These are phyloP conservation scores for Mormyrops boulengeri DNA, from an alignment of 2,797 vertebrate genomes.

Conservation along the genomic window DNA sequence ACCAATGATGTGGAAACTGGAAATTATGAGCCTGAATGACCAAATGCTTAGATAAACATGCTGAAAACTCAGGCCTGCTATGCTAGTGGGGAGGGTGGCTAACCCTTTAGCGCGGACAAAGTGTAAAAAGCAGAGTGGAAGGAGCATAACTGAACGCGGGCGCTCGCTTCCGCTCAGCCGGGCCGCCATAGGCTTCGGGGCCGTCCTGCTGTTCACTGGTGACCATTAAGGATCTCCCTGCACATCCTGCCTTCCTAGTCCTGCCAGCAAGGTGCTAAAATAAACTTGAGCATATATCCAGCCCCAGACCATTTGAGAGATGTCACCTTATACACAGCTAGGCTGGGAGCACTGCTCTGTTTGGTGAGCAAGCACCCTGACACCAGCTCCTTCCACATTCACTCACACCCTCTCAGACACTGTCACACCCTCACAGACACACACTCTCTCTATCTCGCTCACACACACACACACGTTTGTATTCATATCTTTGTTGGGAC, in stretches of 20 bases:
- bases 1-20: background rate
- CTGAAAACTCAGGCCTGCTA: background rate
- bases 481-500: too few species aligned
- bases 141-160: background rate
- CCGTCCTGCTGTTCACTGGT: background rate
- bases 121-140: background rate
- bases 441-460: too few species aligned
- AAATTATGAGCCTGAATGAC: background rate
- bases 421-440: conserved; percentile 4
- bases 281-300: conserved; percentile 67
- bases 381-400: conserved; percentile 35
- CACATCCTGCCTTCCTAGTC: conserved; percentile 15
- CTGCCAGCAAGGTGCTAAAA: conserved; percentile 67
- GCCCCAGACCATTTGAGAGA: conserved; percentile 74
- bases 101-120: background rate
- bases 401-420: conserved; percentile 38
- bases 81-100: background rate
- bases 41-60: background rate
- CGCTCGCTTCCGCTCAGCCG: background rate
- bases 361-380: conserved; percentile 60
- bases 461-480: background rate
- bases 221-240: background rate
- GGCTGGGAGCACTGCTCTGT: conserved; percentile 69
- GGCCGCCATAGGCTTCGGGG: background rate
- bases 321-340: conserved; percentile 95